Base-by-base conservation (phyloP, 2,797 vertebrate species). In the Oreochromis mossambicus region DNA sequence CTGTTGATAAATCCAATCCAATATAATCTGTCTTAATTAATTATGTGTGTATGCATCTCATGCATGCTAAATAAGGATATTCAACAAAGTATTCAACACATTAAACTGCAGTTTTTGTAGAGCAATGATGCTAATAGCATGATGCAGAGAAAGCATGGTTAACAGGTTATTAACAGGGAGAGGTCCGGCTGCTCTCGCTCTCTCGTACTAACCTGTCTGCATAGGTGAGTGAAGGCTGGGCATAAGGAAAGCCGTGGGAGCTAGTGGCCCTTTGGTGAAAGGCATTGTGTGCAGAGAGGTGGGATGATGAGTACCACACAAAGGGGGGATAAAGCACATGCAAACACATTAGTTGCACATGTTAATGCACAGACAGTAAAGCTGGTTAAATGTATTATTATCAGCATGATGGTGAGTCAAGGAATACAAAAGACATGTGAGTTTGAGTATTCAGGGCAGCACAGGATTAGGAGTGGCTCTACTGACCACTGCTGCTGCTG, bases 121-220 rank as follows among this genome's bases (percentile, higher is more conserved):
- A 24, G 29, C 11, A 66, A 5, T 34, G 34, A 77, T 24, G 19
- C 51, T 38, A 70, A 32, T 15, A 54, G 54, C 6, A 46, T 29
- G 11, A 68, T 4, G 5, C 5, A n/a, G 12, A 15, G 19, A 61
- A 80, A 55, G 8, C n/a, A 7, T 13, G 50, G 43, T 43, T 51
- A n/a, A 36, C 43, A 50, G 46, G 21, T 41, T 19, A 36, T 83
- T 24, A 17, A 34, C 4, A 78, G 17, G 56, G 15, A 34, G 38
- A 32, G 38, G 14, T 26, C 2, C 21, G 34, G 24, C n/a, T 56
- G 36, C 38, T 66, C 8, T 21, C 17, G 41, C 55, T 87, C 21
- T 56, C 55, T 87, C 70, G 50, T 86, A 95, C 95, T 96, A 84
- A 97, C 96, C 96, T 96, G 95, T 97, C 95, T 68, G 93, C 38